Evolutionary conservation across 2,113 vertebrate genomes (phyloP).

Genomic region (Antechinus flavipes): DNA sequence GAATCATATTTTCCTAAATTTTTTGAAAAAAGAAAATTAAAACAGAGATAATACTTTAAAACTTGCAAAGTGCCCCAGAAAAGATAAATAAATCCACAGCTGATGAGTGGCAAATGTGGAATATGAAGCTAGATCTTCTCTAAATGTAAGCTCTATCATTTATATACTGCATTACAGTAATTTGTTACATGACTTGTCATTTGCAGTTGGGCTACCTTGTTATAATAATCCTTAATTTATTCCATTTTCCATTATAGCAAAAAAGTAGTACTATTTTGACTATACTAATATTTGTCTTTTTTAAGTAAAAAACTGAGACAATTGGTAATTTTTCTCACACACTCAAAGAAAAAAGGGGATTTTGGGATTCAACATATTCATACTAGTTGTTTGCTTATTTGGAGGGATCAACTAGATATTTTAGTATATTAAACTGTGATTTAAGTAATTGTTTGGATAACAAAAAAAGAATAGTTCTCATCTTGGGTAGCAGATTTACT

Average conservation of each 20-base stretch:
- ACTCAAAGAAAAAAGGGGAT: not conserved
- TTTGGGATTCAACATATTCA: not conserved
- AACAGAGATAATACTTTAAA: not conserved
- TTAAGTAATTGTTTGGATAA: not conserved
- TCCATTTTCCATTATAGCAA: not conserved
- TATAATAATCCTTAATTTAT: not conserved
- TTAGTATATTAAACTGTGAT: not conserved
- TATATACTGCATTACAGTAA: not conserved
- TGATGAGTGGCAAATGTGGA: not conserved
- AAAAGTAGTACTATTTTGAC: not conserved
- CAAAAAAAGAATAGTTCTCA: not conserved
- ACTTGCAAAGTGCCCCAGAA: not conserved
- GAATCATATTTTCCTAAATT: not conserved
- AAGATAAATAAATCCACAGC: not conserved
- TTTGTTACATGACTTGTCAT: not conserved
- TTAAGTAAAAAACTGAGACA: not conserved
- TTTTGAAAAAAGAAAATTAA: conserved; percentile 26
- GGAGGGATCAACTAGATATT: not conserved
- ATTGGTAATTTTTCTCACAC: not conserved
- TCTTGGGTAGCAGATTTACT: not conserved
- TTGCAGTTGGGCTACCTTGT: not conserved
- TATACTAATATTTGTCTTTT: not conserved
- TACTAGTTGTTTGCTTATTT: not conserved
- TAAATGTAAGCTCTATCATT: not conserved
- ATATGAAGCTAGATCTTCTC: not conserved